Conservation (phyloP, 2,113 vertebrate species). For the Aldabrachelys gigantea region DNA sequence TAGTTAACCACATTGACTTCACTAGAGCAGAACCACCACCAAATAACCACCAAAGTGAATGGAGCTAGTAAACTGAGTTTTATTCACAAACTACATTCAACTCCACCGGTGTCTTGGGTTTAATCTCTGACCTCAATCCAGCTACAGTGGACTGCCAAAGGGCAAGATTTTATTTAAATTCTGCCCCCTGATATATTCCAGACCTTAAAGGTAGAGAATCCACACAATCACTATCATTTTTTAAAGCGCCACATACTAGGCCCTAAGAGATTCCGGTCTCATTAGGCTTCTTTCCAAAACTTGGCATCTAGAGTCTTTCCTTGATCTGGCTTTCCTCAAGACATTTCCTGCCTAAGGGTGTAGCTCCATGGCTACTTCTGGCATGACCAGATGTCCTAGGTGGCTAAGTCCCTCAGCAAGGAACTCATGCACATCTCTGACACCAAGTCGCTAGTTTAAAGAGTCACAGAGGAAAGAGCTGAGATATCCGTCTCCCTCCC, state of each 20-base stretch:
- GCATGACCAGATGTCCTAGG: background rate
- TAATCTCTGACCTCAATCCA: background rate
- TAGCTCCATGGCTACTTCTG: background rate
- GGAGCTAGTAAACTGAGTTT: background rate
- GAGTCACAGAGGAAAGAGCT: slow-evolving; percentile 25
- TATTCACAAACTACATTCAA: background rate
- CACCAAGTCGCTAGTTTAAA: slow-evolving; percentile 16
- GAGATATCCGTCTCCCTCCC: slow-evolving; percentile 69
- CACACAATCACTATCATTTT: rapidly evolving
- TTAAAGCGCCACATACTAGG: background rate
- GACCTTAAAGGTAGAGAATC: background rate
- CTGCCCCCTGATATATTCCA: rapidly evolving
- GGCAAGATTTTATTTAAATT: background rate
- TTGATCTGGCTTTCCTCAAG: background rate
- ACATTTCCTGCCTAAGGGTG: background rate
- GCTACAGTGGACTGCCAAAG: background rate
- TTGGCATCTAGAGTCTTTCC: background rate
- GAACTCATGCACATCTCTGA: background rate
- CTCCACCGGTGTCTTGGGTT: background rate
- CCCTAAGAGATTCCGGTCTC: background rate
- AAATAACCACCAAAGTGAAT: background rate
- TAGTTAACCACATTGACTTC: background rate
- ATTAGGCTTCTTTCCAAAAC: background rate
- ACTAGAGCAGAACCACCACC: background rate
- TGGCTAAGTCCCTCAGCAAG: background rate